These are phyloP conservation scores for Phataginus tetradactyla DNA, from an alignment of 2,797 vertebrate genomes.

Conservation along the genomic window DNA sequence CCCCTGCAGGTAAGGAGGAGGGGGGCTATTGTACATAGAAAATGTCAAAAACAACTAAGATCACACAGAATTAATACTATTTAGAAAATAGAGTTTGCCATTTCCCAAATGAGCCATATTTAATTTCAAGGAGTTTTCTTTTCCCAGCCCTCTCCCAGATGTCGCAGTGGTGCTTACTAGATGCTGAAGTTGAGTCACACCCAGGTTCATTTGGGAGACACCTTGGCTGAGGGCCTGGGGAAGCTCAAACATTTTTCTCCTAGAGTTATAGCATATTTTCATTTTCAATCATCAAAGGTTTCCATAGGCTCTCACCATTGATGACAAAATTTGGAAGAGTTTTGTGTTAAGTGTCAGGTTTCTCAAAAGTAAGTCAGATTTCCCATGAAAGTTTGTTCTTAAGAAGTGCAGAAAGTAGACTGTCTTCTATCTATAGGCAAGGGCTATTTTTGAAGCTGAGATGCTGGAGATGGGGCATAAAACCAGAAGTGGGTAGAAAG, in stretches of 20 bases:
- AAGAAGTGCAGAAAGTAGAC: not conserved
- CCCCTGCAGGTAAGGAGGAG: too few species aligned
- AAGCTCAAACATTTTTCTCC: not conserved
- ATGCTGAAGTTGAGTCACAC: not conserved
- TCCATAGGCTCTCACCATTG: not conserved
- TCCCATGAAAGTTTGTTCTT: not conserved
- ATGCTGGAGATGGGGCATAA: not conserved
- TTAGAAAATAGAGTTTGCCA: not conserved
- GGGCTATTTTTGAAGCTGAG: not conserved
- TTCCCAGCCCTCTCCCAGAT: not conserved
- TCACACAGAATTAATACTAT: not conserved
- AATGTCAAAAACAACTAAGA: not conserved
- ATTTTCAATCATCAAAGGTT: not conserved
- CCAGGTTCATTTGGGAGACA: not conserved
- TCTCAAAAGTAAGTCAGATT: slow-evolving; percentile 45
- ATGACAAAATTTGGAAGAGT: not conserved
- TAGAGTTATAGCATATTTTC: not conserved
- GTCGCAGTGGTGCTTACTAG: not conserved
- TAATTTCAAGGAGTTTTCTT: not conserved
- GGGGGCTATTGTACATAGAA: not conserved
- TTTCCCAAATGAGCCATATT: not conserved
- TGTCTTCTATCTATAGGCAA: not conserved
- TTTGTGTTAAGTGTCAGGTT: not conserved
- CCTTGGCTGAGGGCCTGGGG: not conserved
- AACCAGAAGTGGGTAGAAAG: not conserved